phyloP scores from a whole-genome alignment of 1,140 invertebrate genomes.

The Diprion similis region DNA sequence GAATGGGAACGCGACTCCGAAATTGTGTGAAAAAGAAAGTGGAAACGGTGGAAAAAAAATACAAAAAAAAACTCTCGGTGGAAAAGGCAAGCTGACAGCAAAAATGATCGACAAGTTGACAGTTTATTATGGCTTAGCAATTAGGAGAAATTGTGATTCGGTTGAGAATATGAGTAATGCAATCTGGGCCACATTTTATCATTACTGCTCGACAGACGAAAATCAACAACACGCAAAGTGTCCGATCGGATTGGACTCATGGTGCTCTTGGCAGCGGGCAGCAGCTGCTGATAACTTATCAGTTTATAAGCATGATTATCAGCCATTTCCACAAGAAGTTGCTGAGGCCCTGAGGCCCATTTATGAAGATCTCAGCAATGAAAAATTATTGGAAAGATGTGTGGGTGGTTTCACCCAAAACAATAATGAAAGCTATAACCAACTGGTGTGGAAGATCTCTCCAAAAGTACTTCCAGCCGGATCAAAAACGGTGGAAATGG shows the following conservation, averaged over 20 bases:
- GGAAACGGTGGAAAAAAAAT: no score
- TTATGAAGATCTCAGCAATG: no score
- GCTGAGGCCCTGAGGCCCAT: neutral
- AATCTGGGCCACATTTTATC: no score
- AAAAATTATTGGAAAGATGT: constrained; percentile 32
- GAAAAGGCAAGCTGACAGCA: no score
- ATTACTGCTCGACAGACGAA: no score
- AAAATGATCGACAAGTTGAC: no score
- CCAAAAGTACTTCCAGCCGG: constrained; percentile 28
- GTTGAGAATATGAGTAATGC: no score
- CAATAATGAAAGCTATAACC: constrained; percentile 34
- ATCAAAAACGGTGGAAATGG: constrained; percentile 29
- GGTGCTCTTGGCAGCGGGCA: constrained; percentile 37
- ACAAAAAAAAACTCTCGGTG: no score
- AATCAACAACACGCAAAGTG: constrained; percentile 38
- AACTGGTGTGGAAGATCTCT: constrained; percentile 31
- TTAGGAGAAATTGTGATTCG: no score
- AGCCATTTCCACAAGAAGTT: constrained; percentile 4
- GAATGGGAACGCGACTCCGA: no score
- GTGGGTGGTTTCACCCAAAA: constrained; percentile 29
- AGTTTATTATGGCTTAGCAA: no score
- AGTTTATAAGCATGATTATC: constrained; percentile 13
- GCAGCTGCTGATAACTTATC: constrained; percentile 19
- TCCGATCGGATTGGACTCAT: constrained; percentile 32
- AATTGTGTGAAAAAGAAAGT: no score